These are phyloP conservation scores for Triplophysa dalaica DNA, from an alignment of 2,113 vertebrate species.

Conservation along the genomic window DNA sequence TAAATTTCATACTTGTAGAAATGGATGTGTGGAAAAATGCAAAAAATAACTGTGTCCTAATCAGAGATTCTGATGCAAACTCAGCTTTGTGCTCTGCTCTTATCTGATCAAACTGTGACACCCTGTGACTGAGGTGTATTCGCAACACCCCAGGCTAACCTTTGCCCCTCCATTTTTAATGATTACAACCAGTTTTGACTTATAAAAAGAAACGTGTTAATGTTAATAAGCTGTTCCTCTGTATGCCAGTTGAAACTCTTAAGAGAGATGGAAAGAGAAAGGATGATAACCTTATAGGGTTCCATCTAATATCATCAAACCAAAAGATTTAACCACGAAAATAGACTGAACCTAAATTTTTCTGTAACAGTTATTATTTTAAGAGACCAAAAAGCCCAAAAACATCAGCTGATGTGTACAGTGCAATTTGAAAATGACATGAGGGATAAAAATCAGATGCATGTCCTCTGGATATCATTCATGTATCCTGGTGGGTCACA, in stretches of 20 bases:
- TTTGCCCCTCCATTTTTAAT: not conserved
- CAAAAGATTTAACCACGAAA: not conserved
- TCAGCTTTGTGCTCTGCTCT: not conserved
- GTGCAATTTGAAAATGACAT: not conserved
- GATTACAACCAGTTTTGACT: not conserved
- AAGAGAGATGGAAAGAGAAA: not conserved
- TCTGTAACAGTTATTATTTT: no score
- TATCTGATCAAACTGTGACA: conserved; percentile 2
- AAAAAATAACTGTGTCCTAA: not conserved
- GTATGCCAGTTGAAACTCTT: not conserved
- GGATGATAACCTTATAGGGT: not conserved
- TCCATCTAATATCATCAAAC: not conserved
- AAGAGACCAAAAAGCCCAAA: not conserved
- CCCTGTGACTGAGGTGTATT: not conserved
- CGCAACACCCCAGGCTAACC: not conserved
- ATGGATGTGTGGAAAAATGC: not conserved
- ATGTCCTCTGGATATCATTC: no score
- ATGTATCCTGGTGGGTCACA: not conserved
- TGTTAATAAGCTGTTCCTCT: not conserved
- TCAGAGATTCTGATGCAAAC: not conserved
- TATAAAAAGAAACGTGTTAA: not conserved
- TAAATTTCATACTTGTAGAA: not conserved
- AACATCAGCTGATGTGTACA: not conserved
- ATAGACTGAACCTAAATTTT: not conserved
- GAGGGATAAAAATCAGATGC: not conserved